Percentiles rank a stretch among this genome's conserved stretches.
These are phyloP conservation scores for Ashinkailepas kermadecensis DNA, from an alignment of 2,888 invertebrate genomes.

Conservation along the genomic window DNA sequence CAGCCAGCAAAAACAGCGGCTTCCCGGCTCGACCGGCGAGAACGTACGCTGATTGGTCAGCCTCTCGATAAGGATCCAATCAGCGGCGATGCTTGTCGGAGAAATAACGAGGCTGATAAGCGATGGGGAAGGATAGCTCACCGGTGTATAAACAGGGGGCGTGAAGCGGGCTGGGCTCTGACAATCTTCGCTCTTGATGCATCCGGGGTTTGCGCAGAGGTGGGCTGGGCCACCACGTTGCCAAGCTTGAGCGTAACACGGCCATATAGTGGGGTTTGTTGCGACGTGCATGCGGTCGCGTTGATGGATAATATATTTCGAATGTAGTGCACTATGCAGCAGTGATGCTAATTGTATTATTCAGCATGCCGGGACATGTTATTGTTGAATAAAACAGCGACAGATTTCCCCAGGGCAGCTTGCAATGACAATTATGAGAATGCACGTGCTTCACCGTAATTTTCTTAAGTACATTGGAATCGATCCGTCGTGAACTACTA, in stretches of 20 bases:
- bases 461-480: not conserved
- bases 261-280: not conserved
- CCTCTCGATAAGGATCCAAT: conserved; percentile 20
- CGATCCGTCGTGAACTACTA: not conserved
- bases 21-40: not conserved
- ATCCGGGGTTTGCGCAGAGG: too few relatives aligned
- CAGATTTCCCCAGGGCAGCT: not conserved
- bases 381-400: not conserved
- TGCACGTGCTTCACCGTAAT: not conserved
- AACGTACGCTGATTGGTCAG: not conserved
- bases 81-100: conserved; percentile 16
- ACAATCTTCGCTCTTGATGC: not conserved
- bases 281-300: not conserved
- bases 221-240: too few relatives aligned
- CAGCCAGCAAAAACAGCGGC: conserved; percentile 4
- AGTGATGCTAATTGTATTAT: too few relatives aligned
- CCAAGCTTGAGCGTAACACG: not conserved
- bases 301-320: too few relatives aligned
- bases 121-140: conserved; percentile 13
- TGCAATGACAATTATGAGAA: not conserved
- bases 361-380: too few relatives aligned
- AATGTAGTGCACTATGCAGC: not conserved
- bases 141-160: not conserved
- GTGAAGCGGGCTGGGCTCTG: not conserved
- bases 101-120: conserved; percentile 18